These are phyloP conservation scores for Merluccius polli DNA, from an alignment of 2,797 vertebrate species.

Conservation along the genomic window DNA sequence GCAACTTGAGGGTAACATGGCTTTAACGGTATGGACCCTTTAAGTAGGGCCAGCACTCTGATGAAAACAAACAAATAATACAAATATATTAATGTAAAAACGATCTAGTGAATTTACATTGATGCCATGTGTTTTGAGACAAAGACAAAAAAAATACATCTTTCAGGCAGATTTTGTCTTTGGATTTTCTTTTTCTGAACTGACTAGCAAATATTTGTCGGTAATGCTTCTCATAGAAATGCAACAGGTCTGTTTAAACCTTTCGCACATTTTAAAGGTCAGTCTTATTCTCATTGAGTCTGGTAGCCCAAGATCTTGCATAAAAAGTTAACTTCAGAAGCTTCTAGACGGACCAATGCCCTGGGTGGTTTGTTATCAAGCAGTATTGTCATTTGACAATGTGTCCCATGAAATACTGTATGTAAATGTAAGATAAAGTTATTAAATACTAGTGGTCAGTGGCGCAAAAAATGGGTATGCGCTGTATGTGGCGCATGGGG, in stretches of 20 bases:
- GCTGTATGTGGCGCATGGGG: no score
- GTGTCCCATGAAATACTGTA: not conserved
- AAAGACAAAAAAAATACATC: no score
- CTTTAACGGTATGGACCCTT: not conserved
- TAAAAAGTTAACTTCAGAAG: not conserved
- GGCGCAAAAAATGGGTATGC: no score
- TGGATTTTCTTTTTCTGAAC: no score
- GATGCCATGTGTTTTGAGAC: no score
- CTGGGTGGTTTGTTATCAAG: not conserved
- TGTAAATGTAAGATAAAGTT: not conserved
- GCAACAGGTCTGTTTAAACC: no score
- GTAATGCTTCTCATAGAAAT: no score
- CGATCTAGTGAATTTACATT: no score
- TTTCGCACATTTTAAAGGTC: no score
- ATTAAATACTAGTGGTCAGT: not conserved
- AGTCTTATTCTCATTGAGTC: no score
- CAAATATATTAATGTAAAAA: not conserved
- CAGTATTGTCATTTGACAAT: not conserved
- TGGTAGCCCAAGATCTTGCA: not conserved
- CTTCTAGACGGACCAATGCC: not conserved
- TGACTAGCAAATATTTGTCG: no score
- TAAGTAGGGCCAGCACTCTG: no score
- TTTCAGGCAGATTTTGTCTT: not conserved
- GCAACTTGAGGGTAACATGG: conserved; percentile 12
- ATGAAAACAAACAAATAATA: not conserved